Percentiles rank a stretch among this genome's conserved stretches.
Evolutionary conservation across 2,888 invertebrate genomes (phyloP).

Genomic region (Euclidia mi): DNA sequence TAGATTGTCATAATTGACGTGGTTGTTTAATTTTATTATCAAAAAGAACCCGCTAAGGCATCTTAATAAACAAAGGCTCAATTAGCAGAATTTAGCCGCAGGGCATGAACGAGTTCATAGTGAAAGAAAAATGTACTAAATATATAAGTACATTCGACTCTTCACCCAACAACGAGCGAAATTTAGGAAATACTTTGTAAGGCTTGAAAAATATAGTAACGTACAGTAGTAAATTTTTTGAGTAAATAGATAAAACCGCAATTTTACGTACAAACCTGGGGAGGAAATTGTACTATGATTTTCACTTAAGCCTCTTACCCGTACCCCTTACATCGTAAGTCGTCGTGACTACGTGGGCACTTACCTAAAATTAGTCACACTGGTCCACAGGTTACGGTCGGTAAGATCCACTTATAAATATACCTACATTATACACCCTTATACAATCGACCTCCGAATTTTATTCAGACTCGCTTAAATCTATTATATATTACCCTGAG

Average conservation of each 20-base stretch:
- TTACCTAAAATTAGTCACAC: constrained; percentile 70
- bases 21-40: too few species aligned
- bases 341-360: constrained; percentile 70
- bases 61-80: constrained; percentile 46
- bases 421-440: constrained; percentile 52
- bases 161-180: neutral
- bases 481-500: constrained; percentile 21
- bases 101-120: constrained; percentile 27
- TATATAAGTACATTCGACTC: constrained; percentile 32
- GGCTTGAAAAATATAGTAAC: constrained; percentile 24
- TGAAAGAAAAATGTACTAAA: constrained; percentile 31
- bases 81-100: constrained; percentile 44
- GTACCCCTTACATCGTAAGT: constrained; percentile 63
- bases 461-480: constrained; percentile 37
- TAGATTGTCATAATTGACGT: too few species aligned
- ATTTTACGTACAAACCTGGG: constrained; percentile 56
- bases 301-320: constrained; percentile 70
- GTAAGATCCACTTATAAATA: constrained; percentile 60
- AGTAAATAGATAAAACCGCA: constrained; percentile 36
- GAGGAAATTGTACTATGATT: constrained; percentile 68
- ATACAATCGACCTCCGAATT: constrained; percentile 47
- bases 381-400: constrained; percentile 58
- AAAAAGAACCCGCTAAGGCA: constrained; percentile 50
- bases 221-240: constrained; percentile 21
- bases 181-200: constrained; percentile 3